Evolutionary conservation across 1,140 invertebrate genomes (phyloP), one percentile per base, ranked within the genome.

Genomic region (Ooceraea biroi): DNA sequence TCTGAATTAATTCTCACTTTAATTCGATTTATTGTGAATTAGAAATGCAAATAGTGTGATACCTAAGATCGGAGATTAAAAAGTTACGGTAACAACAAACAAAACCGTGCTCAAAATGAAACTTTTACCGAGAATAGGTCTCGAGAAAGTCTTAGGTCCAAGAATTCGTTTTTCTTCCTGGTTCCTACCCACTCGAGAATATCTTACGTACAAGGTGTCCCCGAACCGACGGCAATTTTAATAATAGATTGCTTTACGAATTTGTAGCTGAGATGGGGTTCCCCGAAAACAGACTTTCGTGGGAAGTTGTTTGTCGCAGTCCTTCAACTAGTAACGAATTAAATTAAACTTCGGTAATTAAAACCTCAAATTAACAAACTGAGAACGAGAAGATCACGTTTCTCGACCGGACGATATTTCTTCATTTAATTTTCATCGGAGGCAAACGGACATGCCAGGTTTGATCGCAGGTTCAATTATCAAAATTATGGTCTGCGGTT

Each of bases 291-390:
- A 25, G 58, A n/a, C 58, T n/a, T 41, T 36, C 27, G 8, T 4
- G 10, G 22, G 22, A 44, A 73, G 27, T 55, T 8, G 19, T 63
- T 36, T 4, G 22, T 25, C 3, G 2, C 10, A 22, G 41, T 0
- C 22, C 50, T 22, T 63, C 50, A 61, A 60, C n/a, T n/a, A 44
- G 48, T 36, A n/a, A 0, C 5, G 17, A 30, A 30, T 74, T 61
- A 27, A 63, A 14, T 48, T n/a, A n/a, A n/a, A 22, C n/a, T 7
- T 68, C 12, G 10, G 19, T n/a, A 44, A 19, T 41, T 41, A n/a
- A 77, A 66, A 77, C 17, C n/a, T 22, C 14, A 57, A 57, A 41
- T 17, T 76, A 25, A 30, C n/a, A 61, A 7, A n/a, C 25, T 46
- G 12, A 44, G 44, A 60, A 46, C 44, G 55, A 74, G 27, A 58